Conservation (phyloP, 2,888 invertebrate genomes). For the Notodonta ziczac region DNA sequence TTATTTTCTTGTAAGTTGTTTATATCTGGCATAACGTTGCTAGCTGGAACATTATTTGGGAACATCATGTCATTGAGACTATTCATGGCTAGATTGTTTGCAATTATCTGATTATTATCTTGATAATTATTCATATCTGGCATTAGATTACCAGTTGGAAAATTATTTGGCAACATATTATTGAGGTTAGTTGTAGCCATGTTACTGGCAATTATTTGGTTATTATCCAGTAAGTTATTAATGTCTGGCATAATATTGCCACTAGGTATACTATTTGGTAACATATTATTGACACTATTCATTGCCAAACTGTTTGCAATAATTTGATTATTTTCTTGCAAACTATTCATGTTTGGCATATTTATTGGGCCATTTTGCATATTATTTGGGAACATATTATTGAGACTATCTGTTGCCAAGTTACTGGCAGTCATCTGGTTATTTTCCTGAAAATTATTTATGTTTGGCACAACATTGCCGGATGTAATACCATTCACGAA, state of each 20-base stretch:
- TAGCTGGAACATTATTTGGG: conserved; percentile 6
- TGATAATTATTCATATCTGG: conserved; percentile 1
- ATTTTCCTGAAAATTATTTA: conserved; percentile 23
- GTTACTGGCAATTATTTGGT: not conserved
- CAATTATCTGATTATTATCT: not conserved
- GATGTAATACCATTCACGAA: not conserved
- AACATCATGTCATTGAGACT: conserved; percentile 16
- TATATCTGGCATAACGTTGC: conserved; percentile 11
- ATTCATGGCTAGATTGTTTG: not conserved
- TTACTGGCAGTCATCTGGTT: conserved; percentile 4
- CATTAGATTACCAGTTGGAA: conserved; percentile 7
- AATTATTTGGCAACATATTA: conserved; percentile 18
- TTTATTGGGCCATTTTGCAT: not conserved
- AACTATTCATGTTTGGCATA: not conserved
- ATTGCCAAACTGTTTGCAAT: not conserved
- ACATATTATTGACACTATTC: conserved; percentile 6
- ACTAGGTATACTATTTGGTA: not conserved
- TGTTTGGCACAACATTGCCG: conserved; percentile 12
- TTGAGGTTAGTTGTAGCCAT: not conserved
- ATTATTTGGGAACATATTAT: conserved; percentile 8
- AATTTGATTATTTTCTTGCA: not conserved
- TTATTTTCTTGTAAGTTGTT: conserved; percentile 23
- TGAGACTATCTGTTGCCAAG: conserved; percentile 8
- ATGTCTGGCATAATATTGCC: not conserved
- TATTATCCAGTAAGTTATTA: not conserved